A percentile compares a stretch with the other conserved stretches of the same genome.
Conservation (phyloP, 2,888 invertebrate genomes). For the Stenichneumon culpator region DNA sequence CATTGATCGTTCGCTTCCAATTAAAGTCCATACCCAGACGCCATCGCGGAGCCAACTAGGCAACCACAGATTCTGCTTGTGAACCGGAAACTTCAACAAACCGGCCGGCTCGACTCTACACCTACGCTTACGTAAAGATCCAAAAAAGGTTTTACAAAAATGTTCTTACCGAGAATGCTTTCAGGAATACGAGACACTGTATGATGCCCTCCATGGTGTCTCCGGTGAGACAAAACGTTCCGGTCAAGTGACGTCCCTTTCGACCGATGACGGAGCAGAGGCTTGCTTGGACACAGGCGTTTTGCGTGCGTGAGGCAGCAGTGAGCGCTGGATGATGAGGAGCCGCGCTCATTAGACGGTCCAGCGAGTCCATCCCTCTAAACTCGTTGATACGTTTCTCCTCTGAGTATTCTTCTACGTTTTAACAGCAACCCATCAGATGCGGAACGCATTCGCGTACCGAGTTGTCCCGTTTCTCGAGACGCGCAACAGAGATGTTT, state of each 20-base stretch:
- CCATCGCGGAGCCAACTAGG: not conserved
- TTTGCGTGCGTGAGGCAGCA: conserved; percentile 87
- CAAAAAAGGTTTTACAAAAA: not conserved
- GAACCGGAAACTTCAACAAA: not conserved
- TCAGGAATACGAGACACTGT: conserved; percentile 96
- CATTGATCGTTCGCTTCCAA: conserved; percentile 68
- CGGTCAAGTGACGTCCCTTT: conserved; percentile 93
- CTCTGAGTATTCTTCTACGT: conserved; percentile 17
- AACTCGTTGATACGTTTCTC: conserved; percentile 67
- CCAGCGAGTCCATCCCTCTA: conserved; percentile 92
- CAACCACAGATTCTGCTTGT: not conserved
- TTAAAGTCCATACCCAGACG: not conserved
- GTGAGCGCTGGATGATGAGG: conserved; percentile 89
- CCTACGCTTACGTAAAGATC: not conserved
- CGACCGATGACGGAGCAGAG: conserved; percentile 91
- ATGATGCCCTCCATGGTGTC: conserved; percentile 98
- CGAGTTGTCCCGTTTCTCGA: conserved; percentile 18
- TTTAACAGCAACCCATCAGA: conserved; percentile 7
- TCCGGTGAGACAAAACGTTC: conserved; percentile 95
- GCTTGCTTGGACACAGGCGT: conserved; percentile 92
- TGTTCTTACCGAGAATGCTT: conserved; percentile 95
- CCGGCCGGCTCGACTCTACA: not conserved
- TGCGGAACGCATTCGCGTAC: conserved; percentile 28
- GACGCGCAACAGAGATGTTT: conserved; percentile 7
- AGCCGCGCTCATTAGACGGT: conserved; percentile 91